Evolutionary conservation across 2,888 invertebrate genomes (phyloP).

Genomic region (Tricholauxania praeusta): DNA sequence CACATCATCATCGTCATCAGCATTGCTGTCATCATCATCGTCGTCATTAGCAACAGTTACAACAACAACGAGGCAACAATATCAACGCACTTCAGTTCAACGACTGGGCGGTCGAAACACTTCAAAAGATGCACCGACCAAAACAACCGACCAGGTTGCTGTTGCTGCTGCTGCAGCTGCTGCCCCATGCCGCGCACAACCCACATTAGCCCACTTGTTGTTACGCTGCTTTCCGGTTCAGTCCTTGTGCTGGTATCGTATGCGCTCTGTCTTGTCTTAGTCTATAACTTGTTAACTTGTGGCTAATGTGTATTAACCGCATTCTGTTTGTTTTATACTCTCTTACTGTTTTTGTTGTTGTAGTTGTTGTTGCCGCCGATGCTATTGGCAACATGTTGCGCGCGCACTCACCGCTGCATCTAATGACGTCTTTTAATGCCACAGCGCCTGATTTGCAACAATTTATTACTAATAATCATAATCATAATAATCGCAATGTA

Average conservation of each 20-base stretch:
- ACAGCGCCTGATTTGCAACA: constrained; percentile 64
- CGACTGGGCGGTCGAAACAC: constrained; percentile 52
- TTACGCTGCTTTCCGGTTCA: background rate
- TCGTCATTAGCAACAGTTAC: constrained; percentile 41
- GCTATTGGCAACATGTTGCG: constrained; percentile 30
- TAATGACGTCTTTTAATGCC: constrained; percentile 32
- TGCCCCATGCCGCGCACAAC: background rate
- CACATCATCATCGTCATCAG: background rate
- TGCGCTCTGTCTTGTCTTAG: constrained; percentile 6
- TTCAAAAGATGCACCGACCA: constrained; percentile 55
- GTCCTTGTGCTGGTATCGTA: background rate
- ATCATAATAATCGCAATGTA: constrained; percentile 23
- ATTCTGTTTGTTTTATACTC: constrained; percentile 33
- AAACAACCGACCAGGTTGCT: background rate
- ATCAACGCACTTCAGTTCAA: constrained; percentile 50
- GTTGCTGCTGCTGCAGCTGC: background rate
- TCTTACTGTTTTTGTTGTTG: constrained; percentile 10
- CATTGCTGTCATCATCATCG: constrained; percentile 52
- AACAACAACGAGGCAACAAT: constrained; percentile 7
- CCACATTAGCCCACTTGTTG: background rate
- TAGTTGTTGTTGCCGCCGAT: background rate
- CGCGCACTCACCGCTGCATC: constrained; percentile 23
- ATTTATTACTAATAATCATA: constrained; percentile 59
- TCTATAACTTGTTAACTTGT: constrained; percentile 40
- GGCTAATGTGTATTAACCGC: constrained; percentile 38